Conservation (phyloP, 2,113 vertebrate species). For the Philantomba maxwellii region DNA sequence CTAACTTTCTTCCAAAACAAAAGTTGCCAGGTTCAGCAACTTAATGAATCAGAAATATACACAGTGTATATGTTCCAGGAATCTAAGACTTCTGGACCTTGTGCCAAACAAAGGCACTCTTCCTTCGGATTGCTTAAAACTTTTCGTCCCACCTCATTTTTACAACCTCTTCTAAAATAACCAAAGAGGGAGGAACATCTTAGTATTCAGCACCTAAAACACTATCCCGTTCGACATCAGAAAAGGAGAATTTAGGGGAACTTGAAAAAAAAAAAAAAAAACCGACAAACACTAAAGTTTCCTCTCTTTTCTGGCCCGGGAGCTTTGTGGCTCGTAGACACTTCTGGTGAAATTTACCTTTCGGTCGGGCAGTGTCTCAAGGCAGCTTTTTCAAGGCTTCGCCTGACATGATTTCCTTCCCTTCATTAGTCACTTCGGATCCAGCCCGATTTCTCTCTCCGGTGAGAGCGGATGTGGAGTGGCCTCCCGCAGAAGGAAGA, state of each 20-base stretch:
- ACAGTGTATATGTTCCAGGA: neutral
- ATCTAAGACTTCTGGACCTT: neutral
- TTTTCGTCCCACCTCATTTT: constrained; percentile 30
- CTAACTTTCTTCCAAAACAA: constrained; percentile 5
- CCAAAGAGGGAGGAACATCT: neutral
- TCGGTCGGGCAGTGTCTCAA: constrained; percentile 44
- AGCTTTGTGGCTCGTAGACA: neutral
- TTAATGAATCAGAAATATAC: neutral
- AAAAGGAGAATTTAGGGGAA: neutral
- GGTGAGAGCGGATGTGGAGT: constrained; percentile 53
- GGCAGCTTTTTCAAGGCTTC: constrained; percentile 40
- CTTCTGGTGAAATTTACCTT: constrained; percentile 42
- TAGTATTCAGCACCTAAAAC: neutral
- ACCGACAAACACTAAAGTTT: neutral
- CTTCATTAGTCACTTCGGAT: neutral
- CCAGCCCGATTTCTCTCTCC: neutral
- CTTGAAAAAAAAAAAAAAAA: neutral
- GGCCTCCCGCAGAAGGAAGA: constrained; percentile 24
- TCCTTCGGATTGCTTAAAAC: neutral
- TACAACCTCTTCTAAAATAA: neutral
- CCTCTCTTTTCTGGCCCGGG: neutral
- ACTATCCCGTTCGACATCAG: neutral
- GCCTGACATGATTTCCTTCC: constrained; percentile 48
- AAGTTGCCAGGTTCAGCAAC: constrained; percentile 30
- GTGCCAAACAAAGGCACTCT: constrained; percentile 52